Evolutionary conservation across 2,113 vertebrate genomes (phyloP).

Genomic region (Hydropotes inermis): DNA sequence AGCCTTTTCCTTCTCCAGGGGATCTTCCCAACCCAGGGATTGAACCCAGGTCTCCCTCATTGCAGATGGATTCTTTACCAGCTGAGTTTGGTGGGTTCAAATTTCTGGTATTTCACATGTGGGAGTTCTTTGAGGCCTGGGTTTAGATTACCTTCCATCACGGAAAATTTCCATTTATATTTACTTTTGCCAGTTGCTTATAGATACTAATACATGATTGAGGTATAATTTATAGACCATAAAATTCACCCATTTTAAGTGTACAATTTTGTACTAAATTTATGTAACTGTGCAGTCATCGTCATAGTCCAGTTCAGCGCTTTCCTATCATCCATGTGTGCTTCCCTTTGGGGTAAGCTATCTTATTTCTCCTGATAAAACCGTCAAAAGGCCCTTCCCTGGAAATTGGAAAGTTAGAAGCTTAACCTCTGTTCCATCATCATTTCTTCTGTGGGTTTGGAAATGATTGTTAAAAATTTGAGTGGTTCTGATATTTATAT

Average conservation of each 20-base stretch:
- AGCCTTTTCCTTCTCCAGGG: not conserved
- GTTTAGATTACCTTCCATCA: not conserved
- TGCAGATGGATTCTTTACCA: not conserved
- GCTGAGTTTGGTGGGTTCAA: not conserved
- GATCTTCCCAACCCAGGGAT: not conserved
- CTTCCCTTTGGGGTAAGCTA: not conserved
- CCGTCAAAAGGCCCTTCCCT: not conserved
- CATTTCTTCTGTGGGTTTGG: not conserved
- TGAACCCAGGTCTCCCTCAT: not conserved
- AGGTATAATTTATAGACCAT: not conserved
- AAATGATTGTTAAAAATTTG: not conserved
- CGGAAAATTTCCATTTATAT: slow-evolving; percentile 5
- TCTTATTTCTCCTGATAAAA: not conserved
- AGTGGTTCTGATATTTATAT: slow-evolving; percentile 18
- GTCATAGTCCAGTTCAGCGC: not conserved
- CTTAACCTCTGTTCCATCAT: not conserved
- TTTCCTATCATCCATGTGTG: not conserved
- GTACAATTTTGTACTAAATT: not conserved
- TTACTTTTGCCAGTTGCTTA: not conserved
- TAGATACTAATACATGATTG: not conserved
- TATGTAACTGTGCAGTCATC: not conserved
- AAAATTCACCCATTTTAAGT: not conserved
- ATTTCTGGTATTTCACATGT: not conserved
- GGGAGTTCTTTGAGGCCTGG: not conserved
- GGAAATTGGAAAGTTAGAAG: not conserved